Percentiles rank a stretch among this genome's conserved stretches.
phyloP scores from a whole-genome alignment of 2,113 vertebrate genomes.

The Panthera leo region DNA sequence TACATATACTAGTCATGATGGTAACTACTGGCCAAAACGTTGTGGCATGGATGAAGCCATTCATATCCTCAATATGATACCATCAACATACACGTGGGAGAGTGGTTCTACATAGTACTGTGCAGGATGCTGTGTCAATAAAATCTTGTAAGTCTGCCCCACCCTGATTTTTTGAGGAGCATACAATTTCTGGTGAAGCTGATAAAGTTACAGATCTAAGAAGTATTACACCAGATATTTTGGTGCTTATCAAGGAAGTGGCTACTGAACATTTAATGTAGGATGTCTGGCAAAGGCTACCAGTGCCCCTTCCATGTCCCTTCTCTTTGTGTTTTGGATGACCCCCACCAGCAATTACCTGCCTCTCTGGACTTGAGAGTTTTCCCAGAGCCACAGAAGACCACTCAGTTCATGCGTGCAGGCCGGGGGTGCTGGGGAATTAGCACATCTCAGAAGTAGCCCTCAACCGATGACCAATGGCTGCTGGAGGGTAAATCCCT shows the following conservation, averaged over 20 bases:
- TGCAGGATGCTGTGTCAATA: background rate
- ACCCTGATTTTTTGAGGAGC: background rate
- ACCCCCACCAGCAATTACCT: background rate
- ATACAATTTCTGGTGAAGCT: background rate
- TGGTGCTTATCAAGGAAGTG: background rate
- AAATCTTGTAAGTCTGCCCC: background rate
- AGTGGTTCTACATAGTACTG: background rate
- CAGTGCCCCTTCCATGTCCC: background rate
- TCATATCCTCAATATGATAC: constrained; percentile 1
- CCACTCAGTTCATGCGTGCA: background rate
- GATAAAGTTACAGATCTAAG: background rate
- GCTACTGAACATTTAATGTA: background rate
- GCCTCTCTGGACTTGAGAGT: background rate
- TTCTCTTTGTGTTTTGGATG: background rate
- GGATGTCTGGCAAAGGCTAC: background rate
- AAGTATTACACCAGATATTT: background rate
- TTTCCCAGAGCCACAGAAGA: background rate
- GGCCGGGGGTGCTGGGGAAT: background rate
- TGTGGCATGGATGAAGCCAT: background rate
- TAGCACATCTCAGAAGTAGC: background rate
- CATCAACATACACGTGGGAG: background rate
- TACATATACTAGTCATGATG: background rate
- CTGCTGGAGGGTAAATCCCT: background rate
- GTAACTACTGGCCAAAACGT: background rate
- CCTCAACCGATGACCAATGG: background rate